Base-by-base conservation (phyloP, 2,113 vertebrate species). In the Dascyllus trimaculatus region DNA sequence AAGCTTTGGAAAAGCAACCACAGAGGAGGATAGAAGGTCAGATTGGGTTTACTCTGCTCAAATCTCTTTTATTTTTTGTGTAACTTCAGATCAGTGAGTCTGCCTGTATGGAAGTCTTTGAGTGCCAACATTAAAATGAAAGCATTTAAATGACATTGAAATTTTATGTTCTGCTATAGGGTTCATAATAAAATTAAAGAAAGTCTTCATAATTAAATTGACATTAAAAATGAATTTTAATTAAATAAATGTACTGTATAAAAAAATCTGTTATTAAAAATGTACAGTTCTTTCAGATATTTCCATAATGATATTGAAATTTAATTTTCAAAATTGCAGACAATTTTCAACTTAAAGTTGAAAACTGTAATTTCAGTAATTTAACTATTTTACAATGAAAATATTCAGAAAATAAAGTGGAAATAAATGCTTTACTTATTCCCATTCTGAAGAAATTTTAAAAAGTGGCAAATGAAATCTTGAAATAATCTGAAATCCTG, bases 21-120 rank as follows among this genome's bases (percentile, higher is more conserved):
- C 32, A 73, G 25, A 75, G 66, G 22, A 49, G 78, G 25, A 25
- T n/a, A 45, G 78, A 78, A 82, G 89, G 92, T 93, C 19, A 48
- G 75, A 8, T 0, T 46, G 13, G 9, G 17, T 19, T 57, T 26
- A 18, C n/a, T 38, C 2, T 21, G 48, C 40, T 43, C 40, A 43
- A 15, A 13, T 43, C 40, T 11, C 9, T 40, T 40, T 2, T 10
- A 40, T 40, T 9, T 17, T 29, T 14, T 49, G 32, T 6, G 18
- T 0, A 17, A 0, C 15, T 25, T 52, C 0, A 56, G 2, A n/a
- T 18, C n/a, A 24, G 1, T 22, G 32, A 51, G 1, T 73, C 24
- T 49, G 2, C 17, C 0, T 0, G 17, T 51, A n/a, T 66, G 46
- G 56, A 71, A 48, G 52, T 17, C 9, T 67, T 10, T 63, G 4